Conservation (phyloP, 2,888 invertebrate genomes). For the Tetrapedia diversipes region DNA sequence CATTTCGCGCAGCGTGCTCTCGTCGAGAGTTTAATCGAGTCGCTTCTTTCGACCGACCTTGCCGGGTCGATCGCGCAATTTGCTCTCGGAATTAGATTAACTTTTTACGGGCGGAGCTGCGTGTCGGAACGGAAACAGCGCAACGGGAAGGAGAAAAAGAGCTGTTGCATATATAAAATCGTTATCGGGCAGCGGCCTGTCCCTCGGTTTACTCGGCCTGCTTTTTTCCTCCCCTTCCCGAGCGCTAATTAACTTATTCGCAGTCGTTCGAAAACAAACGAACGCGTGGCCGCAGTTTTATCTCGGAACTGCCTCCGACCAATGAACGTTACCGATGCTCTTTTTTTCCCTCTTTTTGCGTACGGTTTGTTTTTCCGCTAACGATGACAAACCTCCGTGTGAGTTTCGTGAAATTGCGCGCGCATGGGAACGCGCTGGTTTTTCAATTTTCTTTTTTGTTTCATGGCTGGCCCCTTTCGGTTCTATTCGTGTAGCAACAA, state of each 20-base stretch:
- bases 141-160: neutral
- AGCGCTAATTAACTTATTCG: slow-evolving; percentile 52
- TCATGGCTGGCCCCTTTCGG: neutral
- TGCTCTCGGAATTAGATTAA: slow-evolving; percentile 44
- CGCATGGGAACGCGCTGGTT: too few species aligned
- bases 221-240: slow-evolving; percentile 28
- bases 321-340: neutral
- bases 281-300: slow-evolving; percentile 1
- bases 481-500: too few species aligned
- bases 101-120: slow-evolving; percentile 35
- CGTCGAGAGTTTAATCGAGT: slow-evolving; percentile 47
- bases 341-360: neutral
- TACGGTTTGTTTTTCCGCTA: neutral
- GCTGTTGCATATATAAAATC: slow-evolving; percentile 30
- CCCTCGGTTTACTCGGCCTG: slow-evolving; percentile 23
- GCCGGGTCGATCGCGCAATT: slow-evolving; percentile 38
- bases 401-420: neutral
- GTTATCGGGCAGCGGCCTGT: slow-evolving; percentile 22
- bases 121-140: slow-evolving; percentile 24
- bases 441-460: neutral
- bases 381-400: neutral
- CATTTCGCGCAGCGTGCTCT: slow-evolving; percentile 31
- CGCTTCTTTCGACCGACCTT: slow-evolving; percentile 28
- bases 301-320: neutral
- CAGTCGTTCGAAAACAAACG: slow-evolving; percentile 27